Evolutionary conservation across 2,113 vertebrate species (phyloP), one percentile per base, ranked within the genome.

Genomic region (Mixornis gularis): DNA sequence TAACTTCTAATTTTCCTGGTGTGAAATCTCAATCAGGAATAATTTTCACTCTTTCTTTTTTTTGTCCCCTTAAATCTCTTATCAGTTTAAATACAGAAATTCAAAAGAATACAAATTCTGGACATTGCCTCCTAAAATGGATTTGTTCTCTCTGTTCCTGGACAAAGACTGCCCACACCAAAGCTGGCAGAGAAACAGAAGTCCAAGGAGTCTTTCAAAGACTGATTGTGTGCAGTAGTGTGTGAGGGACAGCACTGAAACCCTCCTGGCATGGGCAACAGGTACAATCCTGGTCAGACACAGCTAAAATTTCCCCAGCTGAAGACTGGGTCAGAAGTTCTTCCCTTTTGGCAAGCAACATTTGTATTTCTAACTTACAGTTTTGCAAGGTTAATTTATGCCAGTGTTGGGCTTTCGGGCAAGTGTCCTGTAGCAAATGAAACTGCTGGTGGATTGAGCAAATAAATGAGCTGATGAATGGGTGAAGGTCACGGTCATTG

Each of bases 231-330:
- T 74, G 56, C 72, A 59, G 30, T 17, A 7, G 29, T 17, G 25
- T 56, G 27, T 72, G 5, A 1, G 24, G 52, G 63, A 34, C 34
- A 79, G 71, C 71, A 53, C 4, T 15, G 40, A 76, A 24, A 17
- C 48, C 17, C 40, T 3, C 0, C 83, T 63, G 34, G 27, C 32
- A 25, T 1, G 0, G 38, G 46, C 55, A 70, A 2, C 9, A 17
- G 55, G 21, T 55, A 46, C 9, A 74, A 27, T 49, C 40, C 41
- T 65, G 66, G n/a, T 20, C 66, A 62, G 56, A 68, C 36, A 12
- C 3, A 17, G 44, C 30, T 81, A 29, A 69, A 89, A 44, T 8
- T 63, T 68, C 6, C 13, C 40, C 19, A 30, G n/a, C 13, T 71
- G 43, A 74, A 71, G 60, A 52, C 9, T 9, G 4, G 30, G 5